phyloP scores from a whole-genome alignment of 2,113 vertebrate genomes.

The Callorhinus ursinus region DNA sequence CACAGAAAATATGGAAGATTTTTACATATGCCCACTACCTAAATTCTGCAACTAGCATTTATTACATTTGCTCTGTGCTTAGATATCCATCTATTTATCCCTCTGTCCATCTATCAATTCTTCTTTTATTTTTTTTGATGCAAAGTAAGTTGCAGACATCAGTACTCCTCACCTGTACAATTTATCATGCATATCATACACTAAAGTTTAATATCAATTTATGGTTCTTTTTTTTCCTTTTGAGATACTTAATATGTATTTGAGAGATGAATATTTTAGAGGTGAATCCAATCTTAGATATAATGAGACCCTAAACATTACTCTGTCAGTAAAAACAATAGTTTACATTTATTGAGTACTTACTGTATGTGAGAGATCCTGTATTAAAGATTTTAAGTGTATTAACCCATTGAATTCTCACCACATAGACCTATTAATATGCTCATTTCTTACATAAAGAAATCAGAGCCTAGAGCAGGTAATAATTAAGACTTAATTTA shows the following conservation, averaged over 20 bases:
- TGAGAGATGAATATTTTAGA: not conserved
- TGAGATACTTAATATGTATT: not conserved
- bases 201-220: not conserved
- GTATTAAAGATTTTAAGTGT: not conserved
- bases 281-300: not conserved
- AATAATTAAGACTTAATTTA: not conserved
- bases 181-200: not conserved
- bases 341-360: not conserved
- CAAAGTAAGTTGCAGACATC: not conserved
- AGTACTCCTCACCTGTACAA: not conserved
- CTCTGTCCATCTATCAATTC: not conserved
- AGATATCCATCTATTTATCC: not conserved
- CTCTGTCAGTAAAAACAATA: not conserved
- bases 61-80: constrained; percentile 2
- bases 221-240: not conserved
- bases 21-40: not conserved
- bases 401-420: not conserved
- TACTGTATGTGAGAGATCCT: not conserved
- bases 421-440: not conserved
- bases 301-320: not conserved
- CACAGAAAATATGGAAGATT: not conserved
- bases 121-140: not conserved
- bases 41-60: not conserved
- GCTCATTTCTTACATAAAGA: not conserved
- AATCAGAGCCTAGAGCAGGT: not conserved